Percentiles rank a stretch among this genome's conserved stretches.
phyloP scores from a whole-genome alignment of 2,113 vertebrate genomes.

The Malurus melanocephalus region DNA sequence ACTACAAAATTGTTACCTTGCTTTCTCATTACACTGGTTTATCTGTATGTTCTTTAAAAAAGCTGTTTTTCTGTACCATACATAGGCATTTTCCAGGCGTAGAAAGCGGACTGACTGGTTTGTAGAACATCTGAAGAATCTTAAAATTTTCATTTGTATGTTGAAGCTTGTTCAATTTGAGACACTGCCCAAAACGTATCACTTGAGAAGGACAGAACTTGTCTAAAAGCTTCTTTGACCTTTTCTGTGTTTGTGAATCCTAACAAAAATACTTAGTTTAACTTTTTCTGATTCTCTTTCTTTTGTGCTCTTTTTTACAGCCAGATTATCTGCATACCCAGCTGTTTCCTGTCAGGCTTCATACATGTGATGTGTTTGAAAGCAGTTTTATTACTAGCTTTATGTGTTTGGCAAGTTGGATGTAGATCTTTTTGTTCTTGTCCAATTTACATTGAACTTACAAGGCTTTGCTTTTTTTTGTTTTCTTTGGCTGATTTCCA shows the following conservation, averaged over 20 bases:
- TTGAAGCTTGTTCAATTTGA: background rate
- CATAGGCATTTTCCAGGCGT: background rate
- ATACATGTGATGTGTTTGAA: background rate
- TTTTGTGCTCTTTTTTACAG: constrained; percentile 14
- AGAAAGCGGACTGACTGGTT: background rate
- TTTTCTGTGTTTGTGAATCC: background rate
- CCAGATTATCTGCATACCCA: background rate
- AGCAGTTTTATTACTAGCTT: constrained; percentile 19
- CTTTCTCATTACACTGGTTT: background rate
- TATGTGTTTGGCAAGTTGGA: background rate
- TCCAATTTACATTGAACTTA: background rate
- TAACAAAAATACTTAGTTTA: constrained; percentile 12
- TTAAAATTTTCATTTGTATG: background rate
- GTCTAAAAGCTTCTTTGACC: background rate
- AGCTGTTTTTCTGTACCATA: background rate
- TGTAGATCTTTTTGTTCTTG: background rate
- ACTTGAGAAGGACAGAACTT: background rate
- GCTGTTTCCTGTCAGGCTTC: constrained; percentile 36
- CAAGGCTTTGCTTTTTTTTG: background rate
- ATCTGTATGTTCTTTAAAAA: background rate
- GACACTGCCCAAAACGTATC: background rate
- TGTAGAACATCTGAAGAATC: background rate
- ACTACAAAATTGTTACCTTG: background rate
- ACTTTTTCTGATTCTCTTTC: background rate
- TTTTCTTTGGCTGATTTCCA: background rate